A percentile compares a stretch with the other conserved stretches of the same genome.
Conservation (phyloP, 1,140 invertebrate species). For the Aphaenogaster ashmeadi region DNA sequence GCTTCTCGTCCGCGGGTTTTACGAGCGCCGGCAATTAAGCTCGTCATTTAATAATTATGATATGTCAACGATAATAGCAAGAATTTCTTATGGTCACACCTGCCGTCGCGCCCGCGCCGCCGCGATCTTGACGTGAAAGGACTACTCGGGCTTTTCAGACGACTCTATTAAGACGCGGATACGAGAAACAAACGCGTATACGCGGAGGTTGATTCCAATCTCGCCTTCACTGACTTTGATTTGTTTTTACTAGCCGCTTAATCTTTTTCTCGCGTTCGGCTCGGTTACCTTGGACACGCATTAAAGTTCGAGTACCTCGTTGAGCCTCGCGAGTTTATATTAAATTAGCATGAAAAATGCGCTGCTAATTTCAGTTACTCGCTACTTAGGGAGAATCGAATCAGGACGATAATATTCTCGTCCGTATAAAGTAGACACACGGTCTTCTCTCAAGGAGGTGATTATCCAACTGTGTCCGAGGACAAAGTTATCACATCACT, state of each 20-base stretch:
- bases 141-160: not conserved
- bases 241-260: not conserved
- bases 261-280: slow-evolving; percentile 12
- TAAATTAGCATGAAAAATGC: slow-evolving; percentile 20
- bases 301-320: slow-evolving; percentile 19
- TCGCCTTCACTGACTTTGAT: not conserved
- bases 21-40: not conserved
- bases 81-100: not conserved
- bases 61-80: slow-evolving; percentile 4
- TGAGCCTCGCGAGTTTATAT: not conserved
- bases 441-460: not conserved
- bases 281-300: slow-evolving; percentile 31
- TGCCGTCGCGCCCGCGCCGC: not conserved
- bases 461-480: not conserved
- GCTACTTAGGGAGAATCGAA: not conserved
- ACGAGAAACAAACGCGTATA: too few relatives aligned
- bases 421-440: not conserved
- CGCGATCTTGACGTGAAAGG: not conserved
- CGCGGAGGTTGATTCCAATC: slow-evolving; percentile 1
- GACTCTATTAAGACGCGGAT: slow-evolving; percentile 8
- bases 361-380: slow-evolving; percentile 17
- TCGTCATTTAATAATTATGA: slow-evolving; percentile 18
- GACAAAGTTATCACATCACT: slow-evolving; percentile 34
- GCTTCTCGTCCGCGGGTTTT: not conserved
- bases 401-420: not conserved